Evolutionary conservation across 1,140 invertebrate species (phyloP).

Genomic region (Vanessa tameamea): DNA sequence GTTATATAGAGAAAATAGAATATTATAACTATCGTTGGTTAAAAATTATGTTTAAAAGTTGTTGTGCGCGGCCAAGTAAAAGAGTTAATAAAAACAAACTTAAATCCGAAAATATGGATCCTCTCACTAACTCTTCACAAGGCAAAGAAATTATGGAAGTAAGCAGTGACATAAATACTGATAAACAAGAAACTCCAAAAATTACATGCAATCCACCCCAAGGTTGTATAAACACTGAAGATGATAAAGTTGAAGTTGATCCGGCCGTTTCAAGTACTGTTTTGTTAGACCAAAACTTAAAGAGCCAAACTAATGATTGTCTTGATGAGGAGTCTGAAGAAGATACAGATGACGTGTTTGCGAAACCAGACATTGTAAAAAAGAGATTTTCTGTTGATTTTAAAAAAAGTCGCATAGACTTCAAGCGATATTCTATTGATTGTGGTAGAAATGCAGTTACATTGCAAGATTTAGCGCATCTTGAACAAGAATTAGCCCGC

Average conservation of each 20-base stretch:
- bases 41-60: conserved; percentile 81
- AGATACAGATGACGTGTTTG: conserved; percentile 57
- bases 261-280: conserved; percentile 2
- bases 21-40: conserved; percentile 38
- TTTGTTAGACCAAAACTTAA: conserved; percentile 38
- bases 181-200: conserved; percentile 13
- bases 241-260: conserved; percentile 23
- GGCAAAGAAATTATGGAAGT: conserved; percentile 42
- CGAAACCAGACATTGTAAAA: conserved; percentile 59
- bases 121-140: conserved; percentile 38
- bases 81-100: conserved; percentile 76
- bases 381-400: conserved; percentile 72
- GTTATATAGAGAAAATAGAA: conserved; percentile 27
- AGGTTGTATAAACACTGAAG: conserved; percentile 25
- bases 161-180: conserved; percentile 10
- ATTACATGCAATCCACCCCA: conserved; percentile 13
- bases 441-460: conserved; percentile 65
- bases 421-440: conserved; percentile 72
- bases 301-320: conserved; percentile 28
- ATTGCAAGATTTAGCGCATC: conserved; percentile 64
- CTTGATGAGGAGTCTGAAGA: conserved; percentile 53
- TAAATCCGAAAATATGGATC: conserved; percentile 63
- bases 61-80: conserved; percentile 77
- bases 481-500: conserved; percentile 68
- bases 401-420: conserved; percentile 64